A percentile compares a stretch with the other conserved stretches of the same genome.
Evolutionary conservation across 2,888 invertebrate genomes (phyloP).

Genomic region (Plutella xylostella): DNA sequence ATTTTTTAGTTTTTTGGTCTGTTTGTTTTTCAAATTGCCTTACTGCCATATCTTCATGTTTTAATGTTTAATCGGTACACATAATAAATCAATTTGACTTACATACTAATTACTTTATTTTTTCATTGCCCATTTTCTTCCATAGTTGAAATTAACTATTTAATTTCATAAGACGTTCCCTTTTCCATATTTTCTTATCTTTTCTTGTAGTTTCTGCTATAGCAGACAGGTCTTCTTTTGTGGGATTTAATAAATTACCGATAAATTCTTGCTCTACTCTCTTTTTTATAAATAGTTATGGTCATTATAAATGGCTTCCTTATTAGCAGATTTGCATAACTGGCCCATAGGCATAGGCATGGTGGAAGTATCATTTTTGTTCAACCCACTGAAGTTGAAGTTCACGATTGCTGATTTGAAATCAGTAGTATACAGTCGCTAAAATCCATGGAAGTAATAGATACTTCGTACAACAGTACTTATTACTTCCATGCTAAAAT

Average conservation of each 20-base stretch:
- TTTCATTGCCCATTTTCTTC: neutral
- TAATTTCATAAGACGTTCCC: neutral
- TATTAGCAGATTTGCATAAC: neutral
- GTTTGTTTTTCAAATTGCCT: neutral
- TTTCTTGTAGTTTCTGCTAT: constrained; percentile 2
- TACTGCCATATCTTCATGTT: neutral
- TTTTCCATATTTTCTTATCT: neutral
- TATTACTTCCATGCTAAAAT: too few relatives aligned
- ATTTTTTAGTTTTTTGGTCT: neutral
- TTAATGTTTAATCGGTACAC: neutral
- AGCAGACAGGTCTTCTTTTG: too few relatives aligned
- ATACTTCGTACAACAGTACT: too few relatives aligned
- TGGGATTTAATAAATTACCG: neutral
- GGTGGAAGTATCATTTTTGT: neutral
- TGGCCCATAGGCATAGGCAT: neutral
- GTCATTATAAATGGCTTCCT: neutral
- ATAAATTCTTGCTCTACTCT: neutral
- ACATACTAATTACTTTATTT: neutral
- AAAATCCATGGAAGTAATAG: too few relatives aligned
- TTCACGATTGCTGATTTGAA: too few relatives aligned
- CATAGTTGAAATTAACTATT: neutral
- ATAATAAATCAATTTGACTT: neutral
- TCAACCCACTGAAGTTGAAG: neutral
- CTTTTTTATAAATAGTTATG: neutral
- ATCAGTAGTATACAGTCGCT: too few relatives aligned